These are phyloP conservation scores for Ormyrus nitidulus DNA, from an alignment of 2,888 invertebrate genomes.

Conservation along the genomic window DNA sequence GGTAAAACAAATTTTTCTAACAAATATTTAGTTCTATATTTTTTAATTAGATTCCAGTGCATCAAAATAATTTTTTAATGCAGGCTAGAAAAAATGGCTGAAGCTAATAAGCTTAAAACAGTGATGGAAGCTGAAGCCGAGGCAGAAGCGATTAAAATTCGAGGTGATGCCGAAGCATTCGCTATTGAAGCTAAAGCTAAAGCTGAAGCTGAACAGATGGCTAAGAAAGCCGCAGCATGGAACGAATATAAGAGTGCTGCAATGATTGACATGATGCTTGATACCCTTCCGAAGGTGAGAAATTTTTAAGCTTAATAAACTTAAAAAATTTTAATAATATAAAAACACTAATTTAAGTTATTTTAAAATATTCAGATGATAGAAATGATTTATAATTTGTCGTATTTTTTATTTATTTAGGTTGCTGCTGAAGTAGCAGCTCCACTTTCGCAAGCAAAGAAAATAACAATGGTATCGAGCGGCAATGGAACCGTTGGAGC, in stretches of 20 bases:
- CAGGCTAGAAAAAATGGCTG: conserved; percentile 93
- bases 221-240: conserved; percentile 97
- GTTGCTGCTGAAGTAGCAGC: conserved; percentile 97
- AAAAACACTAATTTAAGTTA: background rate
- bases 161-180: conserved; percentile 93
- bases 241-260: conserved; percentile 97
- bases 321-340: conserved; percentile 7
- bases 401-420: conserved; percentile 75
- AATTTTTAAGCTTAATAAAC: conserved; percentile 13
- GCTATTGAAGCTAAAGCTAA: conserved; percentile 96
- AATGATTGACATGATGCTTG: conserved; percentile 97
- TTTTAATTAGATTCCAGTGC: conserved; percentile 1
- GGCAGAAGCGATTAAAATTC: conserved; percentile 90
- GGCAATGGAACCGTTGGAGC: conserved; percentile 95
- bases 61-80: conserved; percentile 24
- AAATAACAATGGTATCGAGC: conserved; percentile 97
- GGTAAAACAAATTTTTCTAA: conserved; percentile 65
- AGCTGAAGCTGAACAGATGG: conserved; percentile 98
- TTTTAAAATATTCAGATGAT: no score
- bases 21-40: conserved; percentile 18
- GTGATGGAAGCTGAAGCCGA: conserved; percentile 98
- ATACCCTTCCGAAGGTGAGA: conserved; percentile 93
- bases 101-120: conserved; percentile 91
- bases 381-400: no score
- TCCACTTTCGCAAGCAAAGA: conserved; percentile 94